These are phyloP conservation scores for Thrips palmi DNA, from an alignment of 1,140 invertebrate species.

Conservation along the genomic window DNA sequence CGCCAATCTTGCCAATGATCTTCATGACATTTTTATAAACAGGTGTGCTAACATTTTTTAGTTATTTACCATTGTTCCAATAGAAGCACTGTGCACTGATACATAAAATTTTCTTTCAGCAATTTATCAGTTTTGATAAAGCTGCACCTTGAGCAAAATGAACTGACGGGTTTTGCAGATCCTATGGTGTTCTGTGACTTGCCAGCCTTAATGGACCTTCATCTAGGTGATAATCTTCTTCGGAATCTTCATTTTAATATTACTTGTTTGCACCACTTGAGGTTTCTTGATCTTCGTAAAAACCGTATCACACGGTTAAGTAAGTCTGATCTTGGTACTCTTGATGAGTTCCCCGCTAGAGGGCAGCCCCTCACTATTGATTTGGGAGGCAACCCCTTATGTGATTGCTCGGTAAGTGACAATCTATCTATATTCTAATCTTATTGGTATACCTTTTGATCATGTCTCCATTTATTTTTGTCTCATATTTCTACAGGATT, in stretches of 20 bases:
- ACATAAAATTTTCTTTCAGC: no score
- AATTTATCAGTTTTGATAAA: conserved; percentile 45
- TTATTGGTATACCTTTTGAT: no score
- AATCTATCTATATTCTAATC: no score
- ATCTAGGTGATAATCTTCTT: conserved; percentile 45
- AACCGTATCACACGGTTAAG: conserved; percentile 44
- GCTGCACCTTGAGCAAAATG: conserved; percentile 60
- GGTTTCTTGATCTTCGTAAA: conserved; percentile 47
- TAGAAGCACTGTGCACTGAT: neutral
- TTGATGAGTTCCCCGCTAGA: conserved; percentile 33
- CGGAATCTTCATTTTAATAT: conserved; percentile 41
- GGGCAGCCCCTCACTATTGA: conserved; percentile 41
- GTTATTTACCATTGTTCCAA: conserved; percentile 7
- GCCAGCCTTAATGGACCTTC: conserved; percentile 41
- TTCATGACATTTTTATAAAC: conserved; percentile 53
- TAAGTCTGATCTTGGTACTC: conserved; percentile 31
- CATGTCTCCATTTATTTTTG: no score
- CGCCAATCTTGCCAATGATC: conserved; percentile 36
- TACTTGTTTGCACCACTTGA: conserved; percentile 40
- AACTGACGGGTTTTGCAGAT: conserved; percentile 47
- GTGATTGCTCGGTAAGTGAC: conserved; percentile 41
- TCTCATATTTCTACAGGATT: no score
- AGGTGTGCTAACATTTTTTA: conserved; percentile 20
- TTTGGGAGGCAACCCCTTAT: conserved; percentile 44
- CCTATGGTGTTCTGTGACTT: conserved; percentile 49